These are phyloP conservation scores for Xestoiulus laeticollis DNA, from an alignment of 2,888 invertebrate species.

Conservation along the genomic window DNA sequence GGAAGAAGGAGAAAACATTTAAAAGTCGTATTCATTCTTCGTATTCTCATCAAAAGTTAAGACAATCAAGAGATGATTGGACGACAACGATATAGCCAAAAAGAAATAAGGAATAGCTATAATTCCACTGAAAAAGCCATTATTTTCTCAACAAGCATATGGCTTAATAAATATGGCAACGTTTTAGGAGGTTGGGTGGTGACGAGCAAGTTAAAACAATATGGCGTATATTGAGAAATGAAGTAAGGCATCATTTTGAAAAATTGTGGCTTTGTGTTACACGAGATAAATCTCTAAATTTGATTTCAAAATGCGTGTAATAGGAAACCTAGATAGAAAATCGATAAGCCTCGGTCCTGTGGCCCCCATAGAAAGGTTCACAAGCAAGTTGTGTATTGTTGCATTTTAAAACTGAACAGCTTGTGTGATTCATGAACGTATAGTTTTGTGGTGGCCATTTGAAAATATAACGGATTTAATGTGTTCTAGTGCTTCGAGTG, in stretches of 20 bases:
- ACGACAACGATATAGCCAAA: background rate
- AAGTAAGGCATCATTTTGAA: slow-evolving; percentile 32
- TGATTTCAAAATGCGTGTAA: slow-evolving; percentile 28
- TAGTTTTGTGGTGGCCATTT: background rate
- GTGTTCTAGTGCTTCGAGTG: background rate
- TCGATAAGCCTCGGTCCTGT: background rate
- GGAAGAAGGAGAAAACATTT: background rate
- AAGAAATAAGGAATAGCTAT: background rate
- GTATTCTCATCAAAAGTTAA: background rate
- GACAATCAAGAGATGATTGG: slow-evolving; percentile 6
- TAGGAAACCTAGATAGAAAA: slow-evolving; percentile 29
- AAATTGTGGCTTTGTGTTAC: slow-evolving; percentile 37
- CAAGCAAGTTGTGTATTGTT: slow-evolving; percentile 1
- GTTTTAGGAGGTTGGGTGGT: background rate
- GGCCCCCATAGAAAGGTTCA: background rate
- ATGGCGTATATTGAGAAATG: background rate
- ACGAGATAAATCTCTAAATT: slow-evolving; percentile 37
- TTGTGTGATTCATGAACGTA: background rate
- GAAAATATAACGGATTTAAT: background rate
- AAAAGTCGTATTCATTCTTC: background rate
- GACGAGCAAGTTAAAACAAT: background rate
- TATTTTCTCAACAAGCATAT: background rate
- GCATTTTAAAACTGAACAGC: slow-evolving; percentile 15
- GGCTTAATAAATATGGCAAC: background rate
- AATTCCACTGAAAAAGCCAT: background rate